phyloP scores from a whole-genome alignment of 2,888 invertebrate genomes.

The Eretmocerus hayati region DNA sequence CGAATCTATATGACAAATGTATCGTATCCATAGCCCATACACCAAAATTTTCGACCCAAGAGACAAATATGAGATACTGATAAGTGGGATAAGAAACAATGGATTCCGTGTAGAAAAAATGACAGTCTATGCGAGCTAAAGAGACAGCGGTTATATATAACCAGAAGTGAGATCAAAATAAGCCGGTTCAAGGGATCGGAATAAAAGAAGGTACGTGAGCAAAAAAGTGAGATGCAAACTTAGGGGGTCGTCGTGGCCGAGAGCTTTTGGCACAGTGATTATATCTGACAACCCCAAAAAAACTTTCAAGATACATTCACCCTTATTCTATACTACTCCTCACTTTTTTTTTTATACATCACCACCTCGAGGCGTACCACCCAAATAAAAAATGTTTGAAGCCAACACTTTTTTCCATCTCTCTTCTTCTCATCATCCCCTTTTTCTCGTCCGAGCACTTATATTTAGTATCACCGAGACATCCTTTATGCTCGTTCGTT shows the following conservation, averaged over 20 bases:
- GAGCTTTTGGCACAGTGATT: conserved; percentile 33
- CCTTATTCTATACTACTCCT: conserved; percentile 1
- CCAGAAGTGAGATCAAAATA: conserved; percentile 21
- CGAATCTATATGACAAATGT: too few relatives aligned
- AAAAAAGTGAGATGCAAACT: conserved; percentile 17
- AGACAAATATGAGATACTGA: conserved; percentile 26
- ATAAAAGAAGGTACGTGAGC: conserved; percentile 5
- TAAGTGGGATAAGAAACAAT: too few relatives aligned
- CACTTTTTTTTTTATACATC: conserved; percentile 17
- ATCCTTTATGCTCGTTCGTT: conserved; percentile 9
- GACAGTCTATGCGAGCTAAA: too few relatives aligned
- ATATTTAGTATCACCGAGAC: conserved; percentile 34
- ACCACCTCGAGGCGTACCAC: conserved; percentile 22
- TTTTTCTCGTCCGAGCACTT: conserved; percentile 35
- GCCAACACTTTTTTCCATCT: conserved; percentile 22
- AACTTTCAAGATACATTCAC: conserved; percentile 30
- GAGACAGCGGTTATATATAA: too few relatives aligned
- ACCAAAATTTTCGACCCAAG: too few relatives aligned
- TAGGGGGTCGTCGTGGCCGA: conserved; percentile 14
- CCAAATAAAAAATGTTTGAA: conserved; percentile 40
- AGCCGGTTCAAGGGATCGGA: conserved; percentile 14
- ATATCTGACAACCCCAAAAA: conserved; percentile 39
- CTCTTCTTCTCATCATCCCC: conserved; percentile 1
- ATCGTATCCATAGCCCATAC: too few relatives aligned
- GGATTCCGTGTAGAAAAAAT: too few relatives aligned